phyloP scores from a whole-genome alignment of 2,888 invertebrate species.

The Lycaena phlaeas region DNA sequence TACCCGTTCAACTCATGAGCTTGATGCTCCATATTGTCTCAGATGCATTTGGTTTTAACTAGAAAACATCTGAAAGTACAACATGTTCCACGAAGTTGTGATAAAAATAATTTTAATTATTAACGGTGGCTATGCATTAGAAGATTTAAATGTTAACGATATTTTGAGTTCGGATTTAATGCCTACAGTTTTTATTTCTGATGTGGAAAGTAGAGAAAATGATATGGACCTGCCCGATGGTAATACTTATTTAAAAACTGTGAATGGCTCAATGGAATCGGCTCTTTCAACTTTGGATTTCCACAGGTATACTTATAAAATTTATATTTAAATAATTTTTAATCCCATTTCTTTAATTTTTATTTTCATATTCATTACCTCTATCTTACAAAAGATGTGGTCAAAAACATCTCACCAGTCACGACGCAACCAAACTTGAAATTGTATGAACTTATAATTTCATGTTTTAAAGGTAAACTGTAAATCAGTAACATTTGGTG shows the following conservation, averaged over 20 bases:
- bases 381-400: no score
- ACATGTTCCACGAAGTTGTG: slow-evolving; percentile 8
- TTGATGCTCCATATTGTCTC: not conserved
- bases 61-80: slow-evolving; percentile 7
- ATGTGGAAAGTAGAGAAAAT: slow-evolving; percentile 25
- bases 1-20: slow-evolving; percentile 9
- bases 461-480: no score
- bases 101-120: slow-evolving; percentile 12
- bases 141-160: slow-evolving; percentile 74
- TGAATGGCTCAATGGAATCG: slow-evolving; percentile 74
- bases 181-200: slow-evolving; percentile 76
- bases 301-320: slow-evolving; percentile 82
- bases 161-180: slow-evolving; percentile 79
- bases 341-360: no score
- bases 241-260: slow-evolving; percentile 26
- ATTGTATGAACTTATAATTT: no score
- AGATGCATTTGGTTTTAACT: not conserved
- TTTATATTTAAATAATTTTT: not conserved
- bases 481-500: no score
- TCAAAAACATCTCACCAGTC: no score
- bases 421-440: no score
- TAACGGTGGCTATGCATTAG: slow-evolving; percentile 28
- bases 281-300: slow-evolving; percentile 78
- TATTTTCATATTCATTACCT: no score
- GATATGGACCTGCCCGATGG: slow-evolving; percentile 19